These are phyloP conservation scores for Apomyelois bistriatella DNA, from an alignment of 2,888 invertebrate species.

Conservation along the genomic window DNA sequence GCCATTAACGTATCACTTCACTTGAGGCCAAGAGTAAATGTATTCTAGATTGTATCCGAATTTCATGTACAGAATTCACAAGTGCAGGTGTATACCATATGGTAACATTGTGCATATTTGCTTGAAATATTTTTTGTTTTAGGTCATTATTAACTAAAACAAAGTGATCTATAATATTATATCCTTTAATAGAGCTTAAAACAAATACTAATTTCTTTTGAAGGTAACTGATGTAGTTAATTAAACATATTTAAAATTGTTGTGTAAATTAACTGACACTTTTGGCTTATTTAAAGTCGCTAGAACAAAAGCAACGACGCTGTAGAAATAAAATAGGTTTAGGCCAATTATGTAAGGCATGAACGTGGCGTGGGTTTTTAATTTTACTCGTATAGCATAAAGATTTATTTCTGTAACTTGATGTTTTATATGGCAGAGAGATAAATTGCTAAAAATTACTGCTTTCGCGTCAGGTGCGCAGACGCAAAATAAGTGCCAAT, in stretches of 20 bases:
- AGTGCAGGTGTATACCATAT: no score
- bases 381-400: no score
- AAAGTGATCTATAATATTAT: no score
- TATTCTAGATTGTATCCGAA: not conserved
- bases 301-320: not conserved
- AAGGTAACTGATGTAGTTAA: not conserved
- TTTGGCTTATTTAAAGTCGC: not conserved
- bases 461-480: not conserved
- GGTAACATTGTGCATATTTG: no score
- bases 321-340: not conserved
- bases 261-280: no score
- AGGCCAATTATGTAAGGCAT: not conserved
- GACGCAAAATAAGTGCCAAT: not conserved
- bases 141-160: no score
- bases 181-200: no score
- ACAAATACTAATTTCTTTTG: no score
- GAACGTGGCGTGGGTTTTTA: no score
- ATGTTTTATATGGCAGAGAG: not conserved
- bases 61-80: no score
- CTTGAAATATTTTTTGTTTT: no score
- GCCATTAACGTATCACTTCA: conserved; percentile 6
- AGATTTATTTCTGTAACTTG: not conserved
- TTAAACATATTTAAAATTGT: not conserved
- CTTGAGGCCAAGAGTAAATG: not conserved
- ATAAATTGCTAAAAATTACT: not conserved